phyloP scores from a whole-genome alignment of 53 echinoderm and acorn worm genomes.

The Luidia sarsii region DNA sequence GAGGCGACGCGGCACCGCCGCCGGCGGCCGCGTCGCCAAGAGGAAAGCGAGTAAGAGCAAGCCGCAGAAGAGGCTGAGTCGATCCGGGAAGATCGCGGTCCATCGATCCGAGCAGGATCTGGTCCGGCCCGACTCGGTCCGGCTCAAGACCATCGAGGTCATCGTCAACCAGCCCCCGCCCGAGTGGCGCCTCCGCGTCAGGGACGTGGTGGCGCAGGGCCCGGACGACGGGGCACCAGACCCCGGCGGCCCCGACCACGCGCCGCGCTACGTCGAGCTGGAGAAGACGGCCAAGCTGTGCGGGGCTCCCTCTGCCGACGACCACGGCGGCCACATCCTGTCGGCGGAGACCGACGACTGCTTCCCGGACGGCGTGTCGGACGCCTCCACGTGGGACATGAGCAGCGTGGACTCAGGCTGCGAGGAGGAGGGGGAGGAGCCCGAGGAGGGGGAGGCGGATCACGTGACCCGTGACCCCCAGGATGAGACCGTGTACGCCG shows the following conservation, averaged over 20 bases:
- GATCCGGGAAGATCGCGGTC: constrained; percentile 2
- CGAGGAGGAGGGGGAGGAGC: constrained; percentile 6
- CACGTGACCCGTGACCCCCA: too few relatives aligned
- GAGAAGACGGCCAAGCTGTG: constrained; percentile 5
- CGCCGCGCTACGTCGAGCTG: constrained; percentile 7
- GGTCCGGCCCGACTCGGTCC: constrained; percentile 11
- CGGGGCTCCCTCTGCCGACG: constrained; percentile 5
- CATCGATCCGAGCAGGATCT: constrained; percentile 1
- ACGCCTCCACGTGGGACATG: constrained; percentile 48
- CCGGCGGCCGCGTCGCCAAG: constrained; percentile 30
- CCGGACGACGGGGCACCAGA: not conserved
- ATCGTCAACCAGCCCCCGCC: constrained; percentile 86
- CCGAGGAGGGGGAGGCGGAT: constrained; percentile 1
- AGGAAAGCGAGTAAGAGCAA: constrained; percentile 27
- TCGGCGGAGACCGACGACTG: constrained; percentile 12
- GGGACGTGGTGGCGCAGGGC: constrained; percentile 56
- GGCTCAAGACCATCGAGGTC: constrained; percentile 75
- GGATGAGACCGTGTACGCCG: constrained; percentile 23
- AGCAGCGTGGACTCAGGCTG: constrained; percentile 50
- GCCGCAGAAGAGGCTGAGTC: constrained; percentile 9
- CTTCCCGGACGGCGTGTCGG: constrained; percentile 5
- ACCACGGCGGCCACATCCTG: constrained; percentile 7
- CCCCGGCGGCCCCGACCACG: not conserved
- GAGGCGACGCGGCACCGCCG: constrained; percentile 3
- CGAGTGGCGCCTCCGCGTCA: constrained; percentile 76